A percentile compares a stretch with the other conserved stretches of the same genome.
Evolutionary conservation across 2,888 invertebrate genomes (phyloP).

Genomic region (Tenodera sinensis): DNA sequence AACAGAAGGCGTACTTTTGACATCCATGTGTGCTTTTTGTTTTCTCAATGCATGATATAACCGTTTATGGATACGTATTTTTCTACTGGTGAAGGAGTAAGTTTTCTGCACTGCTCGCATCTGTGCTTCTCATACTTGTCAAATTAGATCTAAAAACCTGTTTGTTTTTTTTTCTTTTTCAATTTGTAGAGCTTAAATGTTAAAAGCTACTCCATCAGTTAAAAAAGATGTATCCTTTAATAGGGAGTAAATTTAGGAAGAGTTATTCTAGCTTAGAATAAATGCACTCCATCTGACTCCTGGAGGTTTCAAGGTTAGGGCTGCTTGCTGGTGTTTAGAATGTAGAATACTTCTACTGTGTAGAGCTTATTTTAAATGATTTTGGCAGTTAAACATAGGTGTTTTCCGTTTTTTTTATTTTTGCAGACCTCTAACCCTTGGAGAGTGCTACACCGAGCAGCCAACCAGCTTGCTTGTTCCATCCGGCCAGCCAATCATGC

Average conservation of each 20-base stretch:
- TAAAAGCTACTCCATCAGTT: background rate
- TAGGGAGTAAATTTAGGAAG: background rate
- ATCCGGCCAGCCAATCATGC: slow-evolving; percentile 33
- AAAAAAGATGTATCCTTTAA: background rate
- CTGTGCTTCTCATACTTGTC: too few relatives aligned
- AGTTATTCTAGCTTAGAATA: background rate
- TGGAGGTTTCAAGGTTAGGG: background rate
- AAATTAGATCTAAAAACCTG: too few relatives aligned
- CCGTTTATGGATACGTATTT: background rate
- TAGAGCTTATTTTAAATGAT: slow-evolving; percentile 15
- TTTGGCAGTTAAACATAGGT: slow-evolving; percentile 29
- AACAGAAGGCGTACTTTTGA: background rate
- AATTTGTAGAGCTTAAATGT: background rate
- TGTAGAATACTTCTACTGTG: background rate
- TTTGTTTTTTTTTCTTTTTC: too few relatives aligned
- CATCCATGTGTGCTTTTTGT: background rate
- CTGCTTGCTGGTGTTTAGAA: background rate
- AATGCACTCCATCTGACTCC: background rate
- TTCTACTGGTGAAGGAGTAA: background rate
- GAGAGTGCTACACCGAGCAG: slow-evolving; percentile 34
- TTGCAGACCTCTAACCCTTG: slow-evolving; percentile 36
- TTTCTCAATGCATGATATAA: background rate
- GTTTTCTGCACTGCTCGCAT: background rate
- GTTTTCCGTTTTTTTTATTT: slow-evolving; percentile 33
- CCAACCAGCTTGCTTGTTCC: slow-evolving; percentile 50